phyloP scores from a whole-genome alignment of 2,113 vertebrate genomes.

The Taurulus bubalis region DNA sequence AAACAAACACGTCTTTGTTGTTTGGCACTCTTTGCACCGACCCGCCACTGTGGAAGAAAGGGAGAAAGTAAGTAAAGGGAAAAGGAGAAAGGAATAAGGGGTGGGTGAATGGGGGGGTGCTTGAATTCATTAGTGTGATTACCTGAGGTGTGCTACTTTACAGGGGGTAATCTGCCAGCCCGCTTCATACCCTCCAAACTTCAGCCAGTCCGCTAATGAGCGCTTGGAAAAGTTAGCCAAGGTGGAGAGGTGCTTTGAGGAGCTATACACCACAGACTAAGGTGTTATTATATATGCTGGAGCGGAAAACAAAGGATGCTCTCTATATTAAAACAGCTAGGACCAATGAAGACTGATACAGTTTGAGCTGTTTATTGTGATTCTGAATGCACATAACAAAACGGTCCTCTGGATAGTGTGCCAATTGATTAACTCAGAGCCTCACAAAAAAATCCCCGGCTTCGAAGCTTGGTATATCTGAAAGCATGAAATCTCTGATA shows the following conservation, averaged over 20 bases:
- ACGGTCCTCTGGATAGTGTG: neutral
- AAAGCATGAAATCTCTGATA: constrained; percentile 16
- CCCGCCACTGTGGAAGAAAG: constrained; percentile 68
- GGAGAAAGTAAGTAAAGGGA: constrained; percentile 52
- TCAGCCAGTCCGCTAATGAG: constrained; percentile 76
- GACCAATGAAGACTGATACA: constrained; percentile 33
- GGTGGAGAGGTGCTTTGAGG: constrained; percentile 79
- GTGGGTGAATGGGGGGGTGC: constrained; percentile 31
- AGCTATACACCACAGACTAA: constrained; percentile 54
- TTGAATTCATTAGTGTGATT: constrained; percentile 81
- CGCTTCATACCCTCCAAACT: constrained; percentile 71
- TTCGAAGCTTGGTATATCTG: neutral
- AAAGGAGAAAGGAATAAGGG: constrained; percentile 38
- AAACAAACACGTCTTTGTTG: constrained; percentile 85
- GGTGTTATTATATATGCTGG: constrained; percentile 59
- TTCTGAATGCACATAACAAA: constrained; percentile 23
- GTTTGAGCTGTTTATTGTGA: constrained; percentile 1
- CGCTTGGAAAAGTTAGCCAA: constrained; percentile 75
- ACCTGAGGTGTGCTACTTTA: constrained; percentile 80
- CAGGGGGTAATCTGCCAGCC: constrained; percentile 71
- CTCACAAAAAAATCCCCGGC: neutral
- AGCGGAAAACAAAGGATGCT: constrained; percentile 65
- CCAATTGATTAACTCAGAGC: neutral
- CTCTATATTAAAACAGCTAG: constrained; percentile 15
- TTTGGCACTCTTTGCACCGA: constrained; percentile 71